A percentile compares a stretch with the other conserved stretches of the same genome.
phyloP scores from a whole-genome alignment of 2,888 invertebrate genomes.

The Leucozona laternaria region DNA sequence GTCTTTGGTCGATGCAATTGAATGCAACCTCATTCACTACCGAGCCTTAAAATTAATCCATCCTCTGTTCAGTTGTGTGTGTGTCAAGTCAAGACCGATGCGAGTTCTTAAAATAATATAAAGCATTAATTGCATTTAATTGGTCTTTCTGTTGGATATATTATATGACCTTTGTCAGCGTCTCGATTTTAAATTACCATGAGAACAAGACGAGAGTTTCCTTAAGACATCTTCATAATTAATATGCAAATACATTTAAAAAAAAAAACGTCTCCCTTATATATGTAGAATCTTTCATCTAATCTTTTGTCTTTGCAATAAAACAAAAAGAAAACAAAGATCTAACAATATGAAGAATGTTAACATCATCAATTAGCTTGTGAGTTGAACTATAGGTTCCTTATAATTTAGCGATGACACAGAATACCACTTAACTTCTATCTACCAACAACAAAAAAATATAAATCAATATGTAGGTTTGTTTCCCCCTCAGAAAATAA shows the following conservation, averaged over 20 bases:
- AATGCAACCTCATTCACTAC: not conserved
- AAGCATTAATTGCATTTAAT: constrained; percentile 35
- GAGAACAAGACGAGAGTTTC: not conserved
- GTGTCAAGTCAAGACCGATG: not conserved
- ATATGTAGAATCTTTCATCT: not conserved
- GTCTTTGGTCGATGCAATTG: no score
- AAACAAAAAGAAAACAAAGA: not conserved
- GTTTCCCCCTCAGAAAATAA: not conserved
- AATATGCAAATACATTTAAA: constrained; percentile 3
- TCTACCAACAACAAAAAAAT: not conserved
- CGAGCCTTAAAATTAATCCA: constrained; percentile 18
- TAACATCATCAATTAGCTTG: constrained; percentile 4
- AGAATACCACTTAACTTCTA: not conserved
- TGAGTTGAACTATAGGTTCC: not conserved
- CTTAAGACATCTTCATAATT: not conserved
- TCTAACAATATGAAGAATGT: not conserved
- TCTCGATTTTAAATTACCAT: constrained; percentile 25
- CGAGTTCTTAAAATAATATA: not conserved
- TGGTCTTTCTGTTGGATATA: not conserved
- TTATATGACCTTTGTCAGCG: constrained; percentile 1
- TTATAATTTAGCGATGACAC: constrained; percentile 15
- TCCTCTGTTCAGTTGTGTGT: not conserved
- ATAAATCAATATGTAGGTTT: not conserved
- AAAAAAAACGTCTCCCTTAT: not conserved
- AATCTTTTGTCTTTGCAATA: not conserved